Evolutionary conservation across 1,140 invertebrate genomes (phyloP).

Genomic region (Drosophila dunni): DNA sequence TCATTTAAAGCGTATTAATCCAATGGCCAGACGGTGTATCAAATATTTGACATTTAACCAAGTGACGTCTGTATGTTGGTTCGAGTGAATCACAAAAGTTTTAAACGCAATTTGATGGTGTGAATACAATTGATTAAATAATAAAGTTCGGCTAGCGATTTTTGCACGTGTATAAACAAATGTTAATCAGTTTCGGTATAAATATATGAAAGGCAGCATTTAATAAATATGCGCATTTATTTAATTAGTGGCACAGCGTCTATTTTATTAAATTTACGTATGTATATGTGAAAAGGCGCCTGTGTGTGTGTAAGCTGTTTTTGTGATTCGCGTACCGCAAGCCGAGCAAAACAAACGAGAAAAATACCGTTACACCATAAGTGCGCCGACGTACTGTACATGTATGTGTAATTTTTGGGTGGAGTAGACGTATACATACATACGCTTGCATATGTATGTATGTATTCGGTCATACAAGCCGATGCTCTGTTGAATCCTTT

Average conservation of each 20-base stretch:
- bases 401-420: slow-evolving; percentile 38
- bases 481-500: slow-evolving; percentile 35
- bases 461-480: not conserved
- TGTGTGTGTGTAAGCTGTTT: slow-evolving; percentile 16
- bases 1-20: slow-evolving; percentile 7
- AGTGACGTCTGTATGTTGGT: slow-evolving; percentile 3
- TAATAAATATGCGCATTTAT: not conserved
- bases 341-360: slow-evolving; percentile 50
- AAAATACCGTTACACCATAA: slow-evolving; percentile 57
- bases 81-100: not conserved
- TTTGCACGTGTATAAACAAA: not conserved
- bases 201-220: not conserved
- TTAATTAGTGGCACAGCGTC: not conserved
- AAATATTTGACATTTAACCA: slow-evolving; percentile 7
- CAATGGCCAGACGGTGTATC: slow-evolving; percentile 1
- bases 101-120: not conserved
- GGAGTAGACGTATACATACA: slow-evolving; percentile 29
- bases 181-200: not conserved
- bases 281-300: not conserved
- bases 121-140: slow-evolving; percentile 26
- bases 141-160: not conserved
- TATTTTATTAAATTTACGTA: slow-evolving; percentile 17
- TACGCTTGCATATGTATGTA: slow-evolving; percentile 2
- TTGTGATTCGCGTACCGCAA: slow-evolving; percentile 24
- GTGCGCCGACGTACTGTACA: slow-evolving; percentile 7